A percentile compares a stretch with the other conserved stretches of the same genome.
phyloP scores from a whole-genome alignment of 2,113 vertebrate species.

The Amazona guildingii region DNA sequence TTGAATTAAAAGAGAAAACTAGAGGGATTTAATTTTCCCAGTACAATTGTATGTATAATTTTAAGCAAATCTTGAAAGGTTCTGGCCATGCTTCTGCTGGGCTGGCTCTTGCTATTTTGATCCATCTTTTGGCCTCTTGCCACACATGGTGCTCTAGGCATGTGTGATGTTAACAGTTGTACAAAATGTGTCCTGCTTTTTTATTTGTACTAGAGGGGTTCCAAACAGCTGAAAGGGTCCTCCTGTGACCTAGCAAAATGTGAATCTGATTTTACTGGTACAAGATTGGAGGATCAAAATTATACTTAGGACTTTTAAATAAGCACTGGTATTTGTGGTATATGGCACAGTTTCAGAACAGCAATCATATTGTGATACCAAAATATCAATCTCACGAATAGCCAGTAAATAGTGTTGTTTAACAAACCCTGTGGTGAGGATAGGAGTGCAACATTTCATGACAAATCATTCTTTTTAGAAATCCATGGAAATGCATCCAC shows the following conservation, averaged over 20 bases:
- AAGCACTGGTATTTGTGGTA: background rate
- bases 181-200: constrained; percentile 22
- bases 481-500: background rate
- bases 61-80: constrained; percentile 2
- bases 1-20: constrained; percentile 52
- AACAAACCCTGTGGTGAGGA: background rate
- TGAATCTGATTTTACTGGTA: background rate
- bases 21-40: constrained; percentile 39
- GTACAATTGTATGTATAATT: background rate
- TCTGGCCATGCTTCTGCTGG: background rate
- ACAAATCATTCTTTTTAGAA: background rate
- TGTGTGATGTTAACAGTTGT: background rate
- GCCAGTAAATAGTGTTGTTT: background rate
- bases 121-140: constrained; percentile 9
- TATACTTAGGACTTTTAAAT: background rate
- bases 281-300: background rate
- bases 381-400: background rate
- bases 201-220: background rate
- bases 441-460: background rate
- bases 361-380: background rate
- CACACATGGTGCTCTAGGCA: background rate
- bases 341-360: background rate
- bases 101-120: background rate
- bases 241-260: background rate
- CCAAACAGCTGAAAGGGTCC: background rate